phyloP scores from a whole-genome alignment of 2,888 invertebrate genomes.

The Xanthia icteritia region DNA sequence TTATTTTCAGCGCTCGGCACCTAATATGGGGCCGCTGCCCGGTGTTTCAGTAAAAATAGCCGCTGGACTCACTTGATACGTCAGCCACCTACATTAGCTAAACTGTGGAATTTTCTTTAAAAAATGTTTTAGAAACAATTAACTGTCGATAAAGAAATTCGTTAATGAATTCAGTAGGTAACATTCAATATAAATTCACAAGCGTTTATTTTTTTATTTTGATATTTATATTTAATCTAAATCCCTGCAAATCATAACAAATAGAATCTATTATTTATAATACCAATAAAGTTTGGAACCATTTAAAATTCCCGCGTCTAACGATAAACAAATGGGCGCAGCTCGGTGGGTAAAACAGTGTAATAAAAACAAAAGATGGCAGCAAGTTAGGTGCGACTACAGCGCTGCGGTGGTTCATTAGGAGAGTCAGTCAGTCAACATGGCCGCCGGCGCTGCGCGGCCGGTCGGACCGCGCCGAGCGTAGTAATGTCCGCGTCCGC shows the following conservation, averaged over 20 bases:
- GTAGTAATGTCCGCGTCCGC: conserved; percentile 91
- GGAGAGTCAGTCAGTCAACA: conserved; percentile 88
- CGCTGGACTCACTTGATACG: conserved; percentile 75
- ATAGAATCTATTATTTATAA: conserved; percentile 1
- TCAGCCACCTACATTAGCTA: conserved; percentile 61
- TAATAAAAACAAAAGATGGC: conserved; percentile 82
- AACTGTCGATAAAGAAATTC: neutral
- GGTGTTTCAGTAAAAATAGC: conserved; percentile 86
- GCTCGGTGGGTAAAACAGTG: conserved; percentile 85
- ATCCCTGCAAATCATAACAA: neutral
- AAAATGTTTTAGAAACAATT: conserved; percentile 20
- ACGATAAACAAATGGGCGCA: conserved; percentile 66
- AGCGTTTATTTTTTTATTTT: neutral
- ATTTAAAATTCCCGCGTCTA: conserved; percentile 76
- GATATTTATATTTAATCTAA: too few relatives aligned
- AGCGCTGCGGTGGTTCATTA: conserved; percentile 81
- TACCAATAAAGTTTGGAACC: conserved; percentile 49
- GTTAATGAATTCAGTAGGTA: neutral
- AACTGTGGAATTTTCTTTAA: conserved; percentile 62
- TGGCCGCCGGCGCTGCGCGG: conserved; percentile 91
- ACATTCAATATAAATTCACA: neutral
- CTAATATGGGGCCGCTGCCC: conserved; percentile 89
- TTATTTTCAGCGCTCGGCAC: conserved; percentile 86
- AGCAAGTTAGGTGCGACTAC: conserved; percentile 77
- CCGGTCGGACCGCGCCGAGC: conserved; percentile 84